These are phyloP conservation scores for Microdon myrmicae DNA, from an alignment of 2,888 invertebrate species.

Conservation along the genomic window DNA sequence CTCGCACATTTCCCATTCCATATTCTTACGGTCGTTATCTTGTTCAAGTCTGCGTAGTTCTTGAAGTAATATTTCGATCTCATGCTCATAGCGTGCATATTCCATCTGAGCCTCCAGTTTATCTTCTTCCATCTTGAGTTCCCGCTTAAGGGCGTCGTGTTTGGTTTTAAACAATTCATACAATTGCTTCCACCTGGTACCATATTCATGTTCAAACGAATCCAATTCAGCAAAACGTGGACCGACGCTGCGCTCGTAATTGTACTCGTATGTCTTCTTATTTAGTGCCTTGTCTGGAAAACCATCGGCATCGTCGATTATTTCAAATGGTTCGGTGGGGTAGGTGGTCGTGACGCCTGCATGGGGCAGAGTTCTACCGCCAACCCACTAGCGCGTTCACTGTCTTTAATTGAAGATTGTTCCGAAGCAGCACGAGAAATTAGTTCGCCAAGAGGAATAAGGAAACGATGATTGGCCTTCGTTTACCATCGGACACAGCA, in stretches of 20 bases:
- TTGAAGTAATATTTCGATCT: conserved; percentile 93
- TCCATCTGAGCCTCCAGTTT: conserved; percentile 98
- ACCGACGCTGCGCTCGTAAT: conserved; percentile 82
- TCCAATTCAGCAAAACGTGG: conserved; percentile 90
- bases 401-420: no score
- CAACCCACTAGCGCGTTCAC: no score
- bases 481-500: no score
- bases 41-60: conserved; percentile 85
- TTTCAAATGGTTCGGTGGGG: conserved; percentile 89
- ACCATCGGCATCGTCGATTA: conserved; percentile 93
- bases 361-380: no score
- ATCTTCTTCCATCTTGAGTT: conserved; percentile 89
- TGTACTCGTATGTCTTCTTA: conserved; percentile 82
- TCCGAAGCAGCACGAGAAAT: no score
- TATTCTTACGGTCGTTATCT: conserved; percentile 86
- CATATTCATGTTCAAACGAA: conserved; percentile 96
- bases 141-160: conserved; percentile 87
- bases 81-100: conserved; percentile 94
- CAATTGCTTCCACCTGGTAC: conserved; percentile 95
- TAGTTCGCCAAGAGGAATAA: no score
- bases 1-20: conserved; percentile 85
- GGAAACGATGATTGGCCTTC: no score
- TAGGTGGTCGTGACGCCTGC: no score
- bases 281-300: conserved; percentile 83
- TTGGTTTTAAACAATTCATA: conserved; percentile 92